Evolutionary conservation across 2,113 vertebrate species (phyloP).

Genomic region (Polypterus bichir): DNA sequence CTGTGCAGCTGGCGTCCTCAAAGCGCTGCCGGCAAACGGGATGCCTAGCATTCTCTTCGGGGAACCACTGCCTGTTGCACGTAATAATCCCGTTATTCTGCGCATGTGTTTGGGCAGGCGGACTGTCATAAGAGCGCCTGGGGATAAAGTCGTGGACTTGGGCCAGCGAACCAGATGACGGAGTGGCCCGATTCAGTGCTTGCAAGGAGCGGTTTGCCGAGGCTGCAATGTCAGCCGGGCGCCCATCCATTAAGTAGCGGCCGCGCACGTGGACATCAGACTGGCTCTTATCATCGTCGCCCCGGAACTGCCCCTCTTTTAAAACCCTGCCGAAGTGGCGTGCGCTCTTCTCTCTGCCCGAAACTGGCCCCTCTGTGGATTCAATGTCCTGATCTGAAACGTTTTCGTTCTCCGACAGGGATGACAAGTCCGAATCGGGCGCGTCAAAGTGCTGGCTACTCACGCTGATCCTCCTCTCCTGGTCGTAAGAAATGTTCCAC

Average conservation of each 20-base stretch:
- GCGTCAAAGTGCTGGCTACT: conserved; percentile 44
- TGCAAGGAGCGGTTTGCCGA: conserved; percentile 31
- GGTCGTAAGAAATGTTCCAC: conserved; percentile 65
- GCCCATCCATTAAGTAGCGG: conserved; percentile 37
- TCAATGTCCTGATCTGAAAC: conserved; percentile 54
- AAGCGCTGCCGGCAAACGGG: conserved; percentile 32
- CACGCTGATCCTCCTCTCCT: conserved; percentile 43
- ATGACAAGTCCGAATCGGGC: conserved; percentile 68
- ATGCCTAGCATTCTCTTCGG: conserved; percentile 39
- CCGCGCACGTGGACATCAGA: conserved; percentile 37
- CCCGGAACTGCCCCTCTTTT: conserved; percentile 35
- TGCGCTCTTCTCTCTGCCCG: conserved; percentile 36
- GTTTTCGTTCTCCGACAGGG: conserved; percentile 69
- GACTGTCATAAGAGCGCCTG: conserved; percentile 30
- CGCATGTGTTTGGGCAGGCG: conserved; percentile 38
- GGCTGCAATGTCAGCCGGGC: conserved; percentile 31
- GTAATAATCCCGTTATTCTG: conserved; percentile 48
- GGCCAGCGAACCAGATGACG: conserved; percentile 29
- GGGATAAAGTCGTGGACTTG: conserved; percentile 41
- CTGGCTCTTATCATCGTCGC: conserved; percentile 40
- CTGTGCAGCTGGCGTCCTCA: conserved; percentile 35
- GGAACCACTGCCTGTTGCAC: conserved; percentile 45
- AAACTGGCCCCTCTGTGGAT: conserved; percentile 26
- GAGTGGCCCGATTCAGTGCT: conserved; percentile 40
- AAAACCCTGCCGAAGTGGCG: conserved; percentile 12